phyloP scores from a whole-genome alignment of 2,797 vertebrate species.

The Paedocypris micromegethes region DNA sequence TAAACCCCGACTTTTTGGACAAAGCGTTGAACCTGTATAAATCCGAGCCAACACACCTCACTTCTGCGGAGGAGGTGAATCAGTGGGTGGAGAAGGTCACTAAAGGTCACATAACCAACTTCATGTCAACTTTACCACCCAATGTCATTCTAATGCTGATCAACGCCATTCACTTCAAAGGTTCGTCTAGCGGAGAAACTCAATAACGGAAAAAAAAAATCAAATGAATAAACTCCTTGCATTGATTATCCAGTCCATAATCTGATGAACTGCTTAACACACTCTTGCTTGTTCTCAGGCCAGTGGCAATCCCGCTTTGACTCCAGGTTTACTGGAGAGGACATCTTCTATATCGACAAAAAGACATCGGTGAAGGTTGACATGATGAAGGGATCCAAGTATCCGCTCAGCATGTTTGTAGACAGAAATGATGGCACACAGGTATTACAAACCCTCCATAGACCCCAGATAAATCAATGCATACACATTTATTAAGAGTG shows the following conservation, averaged over 20 bases:
- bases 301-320: conserved; percentile 85
- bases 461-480: too few relatives aligned
- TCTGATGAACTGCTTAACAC: too few relatives aligned
- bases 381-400: conserved; percentile 82
- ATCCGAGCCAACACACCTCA: conserved; percentile 69
- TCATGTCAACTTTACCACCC: conserved; percentile 74
- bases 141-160: conserved; percentile 77
- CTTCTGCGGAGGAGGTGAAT: conserved; percentile 75
- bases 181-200: conserved; percentile 54
- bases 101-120: conserved; percentile 74
- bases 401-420: conserved; percentile 76
- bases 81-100: conserved; percentile 82
- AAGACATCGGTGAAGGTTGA: conserved; percentile 71
- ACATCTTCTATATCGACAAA: conserved; percentile 74
- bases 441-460: conserved; percentile 57
- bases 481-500: too few relatives aligned
- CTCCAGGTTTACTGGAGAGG: conserved; percentile 67
- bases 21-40: conserved; percentile 75
- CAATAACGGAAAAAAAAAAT: too few relatives aligned
- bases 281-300: conserved; percentile 58
- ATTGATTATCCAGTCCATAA: too few relatives aligned
- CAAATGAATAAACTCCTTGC: too few relatives aligned
- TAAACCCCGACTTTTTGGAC: conserved; percentile 77
- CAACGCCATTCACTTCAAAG: conserved; percentile 84
- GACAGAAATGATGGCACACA: conserved; percentile 71